A percentile compares a stretch with the other conserved stretches of the same genome.
Evolutionary conservation across 1,140 invertebrate species (phyloP).

Genomic region (Maconellicoccus hirsutus): DNA sequence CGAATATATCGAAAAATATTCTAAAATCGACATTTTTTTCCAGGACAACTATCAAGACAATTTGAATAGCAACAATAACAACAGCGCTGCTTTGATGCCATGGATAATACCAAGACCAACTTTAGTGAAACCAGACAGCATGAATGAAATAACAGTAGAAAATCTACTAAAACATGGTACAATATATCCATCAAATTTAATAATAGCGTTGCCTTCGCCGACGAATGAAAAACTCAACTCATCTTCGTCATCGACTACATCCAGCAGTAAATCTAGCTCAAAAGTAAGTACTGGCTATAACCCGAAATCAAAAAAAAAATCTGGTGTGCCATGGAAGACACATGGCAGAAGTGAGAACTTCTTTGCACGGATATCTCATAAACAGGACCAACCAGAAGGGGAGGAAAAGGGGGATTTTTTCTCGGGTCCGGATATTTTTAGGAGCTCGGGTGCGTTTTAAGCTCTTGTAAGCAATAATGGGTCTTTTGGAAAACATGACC

Average conservation of each 20-base stretch:
- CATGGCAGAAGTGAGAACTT: no score
- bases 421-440: no score
- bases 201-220: not conserved
- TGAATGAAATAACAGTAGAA: constrained; percentile 24
- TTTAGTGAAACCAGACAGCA: not conserved
- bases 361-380: no score
- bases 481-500: no score
- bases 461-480: no score
- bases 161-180: constrained; percentile 23
- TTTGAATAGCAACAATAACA: not conserved
- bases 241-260: constrained; percentile 30
- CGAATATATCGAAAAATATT: no score
- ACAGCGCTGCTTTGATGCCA: not conserved
- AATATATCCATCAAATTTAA: not conserved
- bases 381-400: no score
- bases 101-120: constrained; percentile 15
- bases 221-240: constrained; percentile 27
- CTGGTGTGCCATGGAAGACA: no score
- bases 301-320: no score
- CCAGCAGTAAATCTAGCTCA: constrained; percentile 57
- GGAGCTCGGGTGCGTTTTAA: no score
- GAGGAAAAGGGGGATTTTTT: no score
- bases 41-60: not conserved
- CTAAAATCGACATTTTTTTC: not conserved
- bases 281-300: constrained; percentile 44